phyloP scores from a whole-genome alignment of 2,797 vertebrate species.

The Hyperoplus lanceolatus region DNA sequence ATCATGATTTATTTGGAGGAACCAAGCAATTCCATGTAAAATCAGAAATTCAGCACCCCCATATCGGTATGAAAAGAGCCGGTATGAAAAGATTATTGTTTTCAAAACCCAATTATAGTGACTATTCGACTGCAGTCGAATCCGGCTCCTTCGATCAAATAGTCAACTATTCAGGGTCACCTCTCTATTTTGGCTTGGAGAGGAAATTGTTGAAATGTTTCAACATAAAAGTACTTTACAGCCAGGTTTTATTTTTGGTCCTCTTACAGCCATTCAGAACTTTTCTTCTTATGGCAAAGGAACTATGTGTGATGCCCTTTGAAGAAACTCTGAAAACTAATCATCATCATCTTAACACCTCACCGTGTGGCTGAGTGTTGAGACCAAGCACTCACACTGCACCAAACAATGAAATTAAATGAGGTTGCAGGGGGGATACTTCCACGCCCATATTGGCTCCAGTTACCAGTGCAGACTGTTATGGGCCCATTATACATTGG shows the following conservation, averaged over 20 bases:
- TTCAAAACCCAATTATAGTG: too few relatives aligned
- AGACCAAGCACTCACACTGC: background rate
- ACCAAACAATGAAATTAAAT: conserved; percentile 49
- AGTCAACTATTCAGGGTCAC: too few relatives aligned
- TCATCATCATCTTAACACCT: conserved; percentile 27
- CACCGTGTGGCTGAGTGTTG: conserved; percentile 9
- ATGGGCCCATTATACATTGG: conserved; percentile 41
- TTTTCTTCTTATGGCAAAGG: conserved; percentile 68
- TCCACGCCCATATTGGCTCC: conserved; percentile 47
- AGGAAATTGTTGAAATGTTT: conserved; percentile 21
- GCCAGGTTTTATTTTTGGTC: conserved; percentile 59
- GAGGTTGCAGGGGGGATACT: conserved; percentile 17
- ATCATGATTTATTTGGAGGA: too few relatives aligned
- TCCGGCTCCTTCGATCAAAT: too few relatives aligned
- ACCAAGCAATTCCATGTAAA: too few relatives aligned
- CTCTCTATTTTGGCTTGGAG: too few relatives aligned
- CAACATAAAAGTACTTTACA: conserved; percentile 33
- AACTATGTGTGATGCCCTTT: conserved; percentile 65
- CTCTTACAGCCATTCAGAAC: conserved; percentile 54
- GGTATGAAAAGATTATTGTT: too few relatives aligned
- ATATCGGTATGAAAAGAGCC: too few relatives aligned
- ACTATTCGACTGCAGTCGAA: too few relatives aligned
- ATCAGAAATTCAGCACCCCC: too few relatives aligned
- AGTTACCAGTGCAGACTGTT: background rate
- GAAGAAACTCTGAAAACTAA: conserved; percentile 57